Conservation (phyloP, 2,797 vertebrate genomes). For the Catamblyrhynchus diadema region DNA sequence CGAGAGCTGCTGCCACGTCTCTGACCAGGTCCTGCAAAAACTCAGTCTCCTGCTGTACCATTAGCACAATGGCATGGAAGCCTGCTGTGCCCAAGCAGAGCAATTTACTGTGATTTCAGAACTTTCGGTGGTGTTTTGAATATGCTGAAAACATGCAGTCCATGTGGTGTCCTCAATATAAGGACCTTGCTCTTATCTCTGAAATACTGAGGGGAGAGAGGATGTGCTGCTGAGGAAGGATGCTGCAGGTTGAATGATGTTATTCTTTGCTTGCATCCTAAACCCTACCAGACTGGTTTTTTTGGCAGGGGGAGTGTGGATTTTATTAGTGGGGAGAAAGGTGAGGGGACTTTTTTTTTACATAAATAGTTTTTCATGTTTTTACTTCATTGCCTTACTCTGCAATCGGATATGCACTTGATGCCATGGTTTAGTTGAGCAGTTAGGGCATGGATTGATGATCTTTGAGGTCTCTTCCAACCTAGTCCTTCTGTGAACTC, state of each 20-base stretch:
- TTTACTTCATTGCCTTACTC: background rate
- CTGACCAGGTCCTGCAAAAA: background rate
- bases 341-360: background rate
- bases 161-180: background rate
- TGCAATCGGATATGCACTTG: background rate
- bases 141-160: background rate
- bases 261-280: background rate
- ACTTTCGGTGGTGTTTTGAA: background rate
- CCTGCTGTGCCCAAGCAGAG: background rate
- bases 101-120: background rate
- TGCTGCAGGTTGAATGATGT: background rate
- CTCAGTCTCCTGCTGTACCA: background rate
- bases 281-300: background rate
- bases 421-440: background rate
- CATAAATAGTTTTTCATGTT: background rate
- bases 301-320: background rate
- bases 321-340: background rate
- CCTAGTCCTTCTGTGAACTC: background rate
- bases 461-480: background rate
- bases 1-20: background rate
- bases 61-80: background rate
- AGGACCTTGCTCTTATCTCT: background rate
- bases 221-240: background rate
- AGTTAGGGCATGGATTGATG: too few relatives aligned
- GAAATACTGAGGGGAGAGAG: background rate